Conservation (phyloP, 2,113 vertebrate genomes). For the Morone chrysops region DNA sequence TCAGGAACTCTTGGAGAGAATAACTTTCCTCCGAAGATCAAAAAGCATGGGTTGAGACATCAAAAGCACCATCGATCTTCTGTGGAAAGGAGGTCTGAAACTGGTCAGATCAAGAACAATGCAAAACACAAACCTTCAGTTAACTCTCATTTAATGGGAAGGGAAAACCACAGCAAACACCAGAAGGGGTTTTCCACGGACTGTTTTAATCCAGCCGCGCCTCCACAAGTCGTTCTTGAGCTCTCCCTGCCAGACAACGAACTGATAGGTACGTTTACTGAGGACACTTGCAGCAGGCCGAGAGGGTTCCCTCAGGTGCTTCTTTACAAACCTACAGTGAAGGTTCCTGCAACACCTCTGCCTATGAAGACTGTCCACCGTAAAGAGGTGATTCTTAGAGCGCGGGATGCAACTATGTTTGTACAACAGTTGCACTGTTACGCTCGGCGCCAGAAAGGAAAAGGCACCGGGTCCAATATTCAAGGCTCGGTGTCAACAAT, state of each 20-base stretch:
- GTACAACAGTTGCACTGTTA: conserved; percentile 82
- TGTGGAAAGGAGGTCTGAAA: conserved; percentile 38
- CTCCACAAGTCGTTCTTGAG: conserved; percentile 78
- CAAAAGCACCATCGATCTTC: conserved; percentile 39
- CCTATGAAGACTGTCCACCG: conserved; percentile 40
- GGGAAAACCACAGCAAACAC: conserved; percentile 30
- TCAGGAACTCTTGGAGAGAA: conserved; percentile 73
- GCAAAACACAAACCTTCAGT: conserved; percentile 57
- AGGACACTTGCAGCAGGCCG: conserved; percentile 63
- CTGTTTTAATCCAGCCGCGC: neutral
- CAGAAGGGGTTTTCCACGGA: conserved; percentile 44
- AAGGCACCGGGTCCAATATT: conserved; percentile 42
- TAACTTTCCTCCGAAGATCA: conserved; percentile 47
- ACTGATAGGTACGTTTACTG: conserved; percentile 70
- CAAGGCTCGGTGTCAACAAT: conserved; percentile 67
- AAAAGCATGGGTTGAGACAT: conserved; percentile 67
- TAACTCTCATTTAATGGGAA: conserved; percentile 28
- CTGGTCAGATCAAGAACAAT: conserved; percentile 45
- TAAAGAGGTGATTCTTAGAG: conserved; percentile 75
- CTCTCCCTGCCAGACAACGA: conserved; percentile 85
- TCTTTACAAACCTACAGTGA: conserved; percentile 70
- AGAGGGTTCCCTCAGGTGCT: conserved; percentile 65
- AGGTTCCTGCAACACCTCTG: conserved; percentile 30
- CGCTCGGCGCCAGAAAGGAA: conserved; percentile 67
- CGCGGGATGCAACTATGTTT: conserved; percentile 61